Base-by-base conservation (phyloP, 2,113 vertebrate genomes). In the Nothoprocta perdicaria region DNA sequence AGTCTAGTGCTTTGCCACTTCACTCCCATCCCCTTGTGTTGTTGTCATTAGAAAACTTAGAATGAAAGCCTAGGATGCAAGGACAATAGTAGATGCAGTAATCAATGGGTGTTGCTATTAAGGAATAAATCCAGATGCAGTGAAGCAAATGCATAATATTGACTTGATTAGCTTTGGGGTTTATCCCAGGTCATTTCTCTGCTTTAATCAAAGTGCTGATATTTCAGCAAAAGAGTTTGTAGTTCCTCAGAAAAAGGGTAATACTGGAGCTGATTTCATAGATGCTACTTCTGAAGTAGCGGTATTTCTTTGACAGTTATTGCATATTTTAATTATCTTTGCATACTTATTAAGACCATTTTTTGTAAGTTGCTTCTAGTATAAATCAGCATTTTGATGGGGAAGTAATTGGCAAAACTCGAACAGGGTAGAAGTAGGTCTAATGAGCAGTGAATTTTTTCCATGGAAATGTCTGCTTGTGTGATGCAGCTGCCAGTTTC, bases 231-330 rank as follows among this genome's bases (percentile, higher is more conserved):
- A 41, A 85, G 48, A 40, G 40, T 50, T 88, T 95, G 53, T 63
- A 68, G 31, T 76, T 89, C 26, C 52, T 91, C 65, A 65, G 46
- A 88, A 29, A 85, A 91, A 83, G 82, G 29, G 65, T 85, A 68
- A 80, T 94, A 92, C 67, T 95, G 27, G 88, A 60, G 41, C 63
- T 84, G 77, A 69, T 84, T 43, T 80, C 58, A 19, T 72, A 79
- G 46, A 53, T 41, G 61, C 68, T 86, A 48, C 84, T 65, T 69
- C 38, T 89, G 82, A 94, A 81, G 55, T 38, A 38, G 29, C 57
- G 62, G 29, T 84, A 46, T 79, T 94, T 91, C 61, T 71, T 77
- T 82, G 78, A 48, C 65, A 65, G 79, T 55, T 93, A 93, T 10
- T 66, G 57, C 24, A 11, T 84, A 62, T 88, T 93, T 75, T 84